Evolutionary conservation across 2,797 vertebrate genomes (phyloP).

Genomic region (Mormyrus proboscirostris): DNA sequence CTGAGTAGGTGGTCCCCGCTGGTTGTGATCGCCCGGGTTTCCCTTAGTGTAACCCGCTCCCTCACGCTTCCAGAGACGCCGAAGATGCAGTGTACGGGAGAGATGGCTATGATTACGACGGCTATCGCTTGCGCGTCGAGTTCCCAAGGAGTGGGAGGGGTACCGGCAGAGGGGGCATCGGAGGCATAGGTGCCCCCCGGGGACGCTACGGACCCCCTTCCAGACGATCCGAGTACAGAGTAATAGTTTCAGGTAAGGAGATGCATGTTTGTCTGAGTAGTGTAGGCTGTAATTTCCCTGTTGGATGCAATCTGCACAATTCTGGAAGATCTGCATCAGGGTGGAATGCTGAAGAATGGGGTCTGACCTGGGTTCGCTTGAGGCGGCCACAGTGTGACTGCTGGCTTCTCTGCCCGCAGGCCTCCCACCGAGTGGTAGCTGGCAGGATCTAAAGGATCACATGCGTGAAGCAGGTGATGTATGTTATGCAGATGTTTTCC

Average conservation of each 20-base stretch:
- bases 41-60: not conserved
- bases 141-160: conserved; percentile 89
- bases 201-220: conserved; percentile 90
- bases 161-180: conserved; percentile 71
- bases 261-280: not conserved
- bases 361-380: not conserved
- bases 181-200: conserved; percentile 70
- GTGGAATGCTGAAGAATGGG: not conserved
- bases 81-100: conserved; percentile 92
- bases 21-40: not conserved
- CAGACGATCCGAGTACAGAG: conserved; percentile 90
- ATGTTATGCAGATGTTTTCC: conserved; percentile 98
- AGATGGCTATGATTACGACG: conserved; percentile 96
- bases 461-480: conserved; percentile 99
- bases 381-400: not conserved
- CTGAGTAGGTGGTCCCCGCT: not conserved
- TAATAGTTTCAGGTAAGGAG: conserved; percentile 84
- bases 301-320: not conserved
- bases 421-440: conserved; percentile 93
- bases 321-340: not conserved
- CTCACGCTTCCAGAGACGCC: conserved; percentile 71
- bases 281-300: not conserved
- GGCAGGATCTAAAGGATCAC: conserved; percentile 99
- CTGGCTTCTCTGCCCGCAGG: conserved; percentile 52
- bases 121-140: conserved; percentile 92